Evolutionary conservation across 2,113 vertebrate species (phyloP).

Genomic region (Actenoides hombroni): DNA sequence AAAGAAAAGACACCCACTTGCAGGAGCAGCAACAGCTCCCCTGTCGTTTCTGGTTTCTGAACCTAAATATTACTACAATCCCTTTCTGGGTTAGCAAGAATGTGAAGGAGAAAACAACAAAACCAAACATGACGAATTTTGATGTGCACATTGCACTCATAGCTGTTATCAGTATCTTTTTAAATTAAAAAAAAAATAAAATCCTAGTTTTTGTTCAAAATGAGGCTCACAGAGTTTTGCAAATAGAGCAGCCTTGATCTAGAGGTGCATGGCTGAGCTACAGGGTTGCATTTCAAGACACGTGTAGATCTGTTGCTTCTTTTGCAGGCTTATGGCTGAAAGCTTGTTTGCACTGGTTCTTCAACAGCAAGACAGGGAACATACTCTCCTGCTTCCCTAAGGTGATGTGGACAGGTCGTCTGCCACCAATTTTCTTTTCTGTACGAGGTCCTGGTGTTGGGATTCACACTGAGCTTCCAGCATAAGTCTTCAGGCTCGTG

Average conservation of each 20-base stretch:
- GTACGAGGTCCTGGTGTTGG: not conserved
- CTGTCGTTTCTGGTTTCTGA: not conserved
- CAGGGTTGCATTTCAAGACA: not conserved
- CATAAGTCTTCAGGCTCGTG: not conserved
- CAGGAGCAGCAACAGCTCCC: not conserved
- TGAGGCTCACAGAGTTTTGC: not conserved
- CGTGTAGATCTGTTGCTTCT: not conserved
- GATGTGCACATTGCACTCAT: not conserved
- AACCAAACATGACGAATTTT: not conserved
- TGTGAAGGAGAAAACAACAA: not conserved
- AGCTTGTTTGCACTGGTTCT: not conserved
- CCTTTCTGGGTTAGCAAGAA: not conserved
- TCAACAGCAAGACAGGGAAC: too few species aligned
- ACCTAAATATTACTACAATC: not conserved
- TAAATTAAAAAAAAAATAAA: too few species aligned
- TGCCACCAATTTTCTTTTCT: not conserved
- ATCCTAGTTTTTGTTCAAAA: not conserved
- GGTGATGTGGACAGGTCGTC: not conserved
- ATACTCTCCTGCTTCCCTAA: not conserved
- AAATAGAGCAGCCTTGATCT: rapidly evolving
- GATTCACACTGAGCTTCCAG: not conserved
- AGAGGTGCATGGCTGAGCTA: not conserved
- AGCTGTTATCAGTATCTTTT: too few species aligned
- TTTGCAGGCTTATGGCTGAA: not conserved
- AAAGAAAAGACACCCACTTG: not conserved